Conservation (phyloP, 1,140 invertebrate species). For the Drosophila kohkoa region DNA sequence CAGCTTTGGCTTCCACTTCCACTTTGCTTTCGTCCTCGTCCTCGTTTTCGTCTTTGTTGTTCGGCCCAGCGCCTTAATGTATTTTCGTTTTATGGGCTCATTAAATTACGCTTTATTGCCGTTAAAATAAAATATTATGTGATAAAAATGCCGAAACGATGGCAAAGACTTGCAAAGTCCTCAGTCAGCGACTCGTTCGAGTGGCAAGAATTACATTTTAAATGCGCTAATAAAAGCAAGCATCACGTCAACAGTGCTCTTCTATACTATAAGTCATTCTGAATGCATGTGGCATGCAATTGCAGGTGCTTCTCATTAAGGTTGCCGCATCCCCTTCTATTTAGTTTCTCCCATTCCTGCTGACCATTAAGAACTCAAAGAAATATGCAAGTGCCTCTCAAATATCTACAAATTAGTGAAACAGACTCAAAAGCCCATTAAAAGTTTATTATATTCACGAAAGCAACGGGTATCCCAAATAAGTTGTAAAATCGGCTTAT, state of each 20-base stretch:
- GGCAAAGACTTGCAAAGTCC: slow-evolving; percentile 16
- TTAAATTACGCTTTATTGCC: slow-evolving; percentile 84
- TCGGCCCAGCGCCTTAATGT: slow-evolving; percentile 55
- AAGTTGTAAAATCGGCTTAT: background rate
- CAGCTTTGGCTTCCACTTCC: background rate
- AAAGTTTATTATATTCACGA: background rate
- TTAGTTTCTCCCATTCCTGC: background rate
- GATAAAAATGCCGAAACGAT: slow-evolving; percentile 72
- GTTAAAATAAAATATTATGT: slow-evolving; percentile 84
- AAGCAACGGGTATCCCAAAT: background rate
- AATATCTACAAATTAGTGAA: slow-evolving; percentile 3
- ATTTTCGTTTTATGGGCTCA: slow-evolving; percentile 82
- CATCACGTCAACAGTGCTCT: slow-evolving; percentile 3
- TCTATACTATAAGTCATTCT: background rate
- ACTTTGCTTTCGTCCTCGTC: background rate
- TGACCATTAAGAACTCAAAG: background rate
- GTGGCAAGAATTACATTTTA: slow-evolving; percentile 40
- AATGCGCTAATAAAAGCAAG: slow-evolving; percentile 59
- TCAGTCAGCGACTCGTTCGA: background rate
- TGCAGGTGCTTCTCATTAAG: background rate
- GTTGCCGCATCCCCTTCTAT: background rate
- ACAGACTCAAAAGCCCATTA: background rate
- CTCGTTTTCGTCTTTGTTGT: background rate
- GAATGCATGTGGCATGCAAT: slow-evolving; percentile 20
- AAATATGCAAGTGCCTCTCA: background rate